Percentiles rank a stretch among this genome's conserved stretches.
These are phyloP conservation scores for Sicus ferrugineus DNA, from an alignment of 2,888 invertebrate genomes.

Conservation along the genomic window DNA sequence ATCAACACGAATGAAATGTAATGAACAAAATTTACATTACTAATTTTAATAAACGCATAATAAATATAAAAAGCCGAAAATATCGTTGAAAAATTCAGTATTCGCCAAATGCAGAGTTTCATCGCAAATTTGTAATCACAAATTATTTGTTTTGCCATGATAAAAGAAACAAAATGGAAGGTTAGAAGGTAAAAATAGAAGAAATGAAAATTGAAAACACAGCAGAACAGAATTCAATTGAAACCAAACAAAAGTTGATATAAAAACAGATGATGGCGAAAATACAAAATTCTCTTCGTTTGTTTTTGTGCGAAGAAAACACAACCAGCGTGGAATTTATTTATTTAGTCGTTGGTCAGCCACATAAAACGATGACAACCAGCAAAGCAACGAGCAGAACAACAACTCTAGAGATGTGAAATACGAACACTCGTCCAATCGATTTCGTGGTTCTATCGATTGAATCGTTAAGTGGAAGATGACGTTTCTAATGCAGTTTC, in stretches of 20 bases:
- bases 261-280: neutral
- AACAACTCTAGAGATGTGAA: neutral
- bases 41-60: neutral
- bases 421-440: neutral
- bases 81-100: neutral
- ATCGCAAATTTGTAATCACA: too few species aligned
- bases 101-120: too few species aligned
- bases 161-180: neutral
- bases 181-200: neutral
- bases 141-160: neutral
- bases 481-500: too few species aligned
- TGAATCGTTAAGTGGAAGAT: neutral
- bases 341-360: too few species aligned
- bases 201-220: neutral
- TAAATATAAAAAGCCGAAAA: too few species aligned
- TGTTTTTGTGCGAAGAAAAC: too few species aligned
- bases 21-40: neutral
- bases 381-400: neutral
- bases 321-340: too few species aligned
- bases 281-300: neutral
- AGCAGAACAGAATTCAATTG: neutral
- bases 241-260: neutral
- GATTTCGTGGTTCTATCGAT: neutral
- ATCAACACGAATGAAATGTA: neutral
- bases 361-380: too few species aligned